Percentiles rank a stretch among this genome's conserved stretches.
phyloP scores from a whole-genome alignment of 2,113 vertebrate genomes.

The Gallinago undulata region DNA sequence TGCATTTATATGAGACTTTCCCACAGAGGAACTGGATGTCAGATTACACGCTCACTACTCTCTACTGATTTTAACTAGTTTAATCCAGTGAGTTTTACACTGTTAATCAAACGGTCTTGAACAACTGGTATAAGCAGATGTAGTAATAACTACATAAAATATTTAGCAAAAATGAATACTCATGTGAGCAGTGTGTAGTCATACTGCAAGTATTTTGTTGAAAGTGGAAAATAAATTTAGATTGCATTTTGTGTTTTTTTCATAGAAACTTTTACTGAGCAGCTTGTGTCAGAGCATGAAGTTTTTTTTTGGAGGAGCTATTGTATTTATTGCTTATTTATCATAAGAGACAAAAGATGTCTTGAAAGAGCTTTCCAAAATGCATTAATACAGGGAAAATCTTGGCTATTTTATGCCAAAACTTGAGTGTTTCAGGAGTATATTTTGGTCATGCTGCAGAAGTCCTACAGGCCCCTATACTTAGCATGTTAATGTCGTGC shows the following conservation, averaged over 20 bases:
- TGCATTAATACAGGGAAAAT: not conserved
- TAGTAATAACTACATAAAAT: not conserved
- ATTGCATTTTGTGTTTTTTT: not conserved
- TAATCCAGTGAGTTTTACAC: not conserved
- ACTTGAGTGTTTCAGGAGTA: accelerated
- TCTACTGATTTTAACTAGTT: not conserved
- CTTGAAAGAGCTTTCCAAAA: not conserved
- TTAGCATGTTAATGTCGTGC: not conserved
- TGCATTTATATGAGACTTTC: not conserved
- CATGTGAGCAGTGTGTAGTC: not conserved
- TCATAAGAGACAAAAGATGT: not conserved
- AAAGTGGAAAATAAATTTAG: not conserved
- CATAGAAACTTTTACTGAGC: not conserved
- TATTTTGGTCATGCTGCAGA: not conserved
- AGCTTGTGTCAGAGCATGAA: not conserved
- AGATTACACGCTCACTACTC: not conserved
- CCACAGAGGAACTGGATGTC: not conserved
- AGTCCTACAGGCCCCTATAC: not conserved
- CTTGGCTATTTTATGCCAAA: not conserved
- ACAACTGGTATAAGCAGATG: not conserved
- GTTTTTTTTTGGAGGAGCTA: not conserved
- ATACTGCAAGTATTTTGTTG: not conserved
- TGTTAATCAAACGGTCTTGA: not conserved
- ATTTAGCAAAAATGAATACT: not conserved
- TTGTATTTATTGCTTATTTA: not conserved